phyloP scores from a whole-genome alignment of 2,888 invertebrate genomes.

The Pimpla rufipes region DNA sequence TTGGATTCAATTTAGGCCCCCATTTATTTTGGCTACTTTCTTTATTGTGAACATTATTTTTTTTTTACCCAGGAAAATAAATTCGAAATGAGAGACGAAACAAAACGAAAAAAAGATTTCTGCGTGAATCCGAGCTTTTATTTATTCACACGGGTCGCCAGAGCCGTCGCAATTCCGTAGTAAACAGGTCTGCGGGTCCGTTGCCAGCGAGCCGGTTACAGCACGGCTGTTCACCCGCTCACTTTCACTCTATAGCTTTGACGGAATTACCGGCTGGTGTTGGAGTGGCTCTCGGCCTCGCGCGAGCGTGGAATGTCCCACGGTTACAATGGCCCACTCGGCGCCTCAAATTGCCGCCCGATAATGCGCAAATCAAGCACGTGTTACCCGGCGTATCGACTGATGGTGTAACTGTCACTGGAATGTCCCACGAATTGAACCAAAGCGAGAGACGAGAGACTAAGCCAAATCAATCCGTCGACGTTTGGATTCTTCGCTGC shows the following conservation, averaged over 20 bases:
- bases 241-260: constrained; percentile 64
- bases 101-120: no score
- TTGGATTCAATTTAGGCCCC: no score
- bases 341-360: constrained; percentile 42
- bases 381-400: constrained; percentile 48
- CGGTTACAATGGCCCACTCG: constrained; percentile 43
- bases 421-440: constrained; percentile 50
- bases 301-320: constrained; percentile 35
- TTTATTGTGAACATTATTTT: no score
- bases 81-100: no score
- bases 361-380: constrained; percentile 68
- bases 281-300: constrained; percentile 56
- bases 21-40: no score
- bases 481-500: no score
- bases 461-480: no score
- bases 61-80: no score
- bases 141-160: background rate
- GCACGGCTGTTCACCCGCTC: constrained; percentile 40
- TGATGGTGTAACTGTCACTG: constrained; percentile 52
- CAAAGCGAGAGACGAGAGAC: background rate
- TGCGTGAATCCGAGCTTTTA: background rate
- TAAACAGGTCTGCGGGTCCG: constrained; percentile 2
- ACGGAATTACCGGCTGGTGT: constrained; percentile 53
- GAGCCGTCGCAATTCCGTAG: background rate
- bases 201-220: constrained; percentile 21